These are phyloP conservation scores for Varanus salvator DNA, from an alignment of 2,113 vertebrate species.

Conservation along the genomic window DNA sequence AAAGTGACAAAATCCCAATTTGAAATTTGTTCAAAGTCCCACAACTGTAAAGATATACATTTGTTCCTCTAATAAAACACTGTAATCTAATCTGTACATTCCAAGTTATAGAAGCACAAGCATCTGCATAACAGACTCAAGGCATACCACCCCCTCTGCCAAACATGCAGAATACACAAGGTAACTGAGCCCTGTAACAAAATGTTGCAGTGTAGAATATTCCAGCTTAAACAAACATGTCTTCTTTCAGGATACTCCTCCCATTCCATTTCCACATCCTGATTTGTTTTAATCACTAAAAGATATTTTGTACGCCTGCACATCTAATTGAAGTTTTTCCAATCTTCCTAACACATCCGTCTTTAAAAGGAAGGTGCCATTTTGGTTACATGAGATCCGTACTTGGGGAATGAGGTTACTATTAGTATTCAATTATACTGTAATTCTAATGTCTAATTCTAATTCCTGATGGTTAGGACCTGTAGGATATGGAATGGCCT, in stretches of 20 bases:
- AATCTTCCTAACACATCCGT: not conserved
- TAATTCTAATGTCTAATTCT: not conserved
- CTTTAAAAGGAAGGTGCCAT: not conserved
- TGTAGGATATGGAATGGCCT: no score
- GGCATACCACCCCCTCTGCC: not conserved
- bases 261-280: not conserved
- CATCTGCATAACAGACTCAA: not conserved
- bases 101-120: not conserved
- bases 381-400: not conserved
- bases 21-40: not conserved
- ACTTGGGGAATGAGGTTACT: not conserved
- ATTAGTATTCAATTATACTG: slow-evolving; percentile 16
- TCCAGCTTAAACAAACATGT: not conserved
- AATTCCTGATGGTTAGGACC: no score
- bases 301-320: not conserved
- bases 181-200: not conserved
- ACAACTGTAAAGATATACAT: not conserved
- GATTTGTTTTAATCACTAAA: not conserved
- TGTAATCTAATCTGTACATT: not conserved
- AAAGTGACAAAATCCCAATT: not conserved
- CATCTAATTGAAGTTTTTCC: not conserved
- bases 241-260: not conserved
- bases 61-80: not conserved
- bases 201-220: not conserved
- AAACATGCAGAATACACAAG: not conserved